phyloP scores from a whole-genome alignment of 2,113 vertebrate species.

The Terrapene triunguis region DNA sequence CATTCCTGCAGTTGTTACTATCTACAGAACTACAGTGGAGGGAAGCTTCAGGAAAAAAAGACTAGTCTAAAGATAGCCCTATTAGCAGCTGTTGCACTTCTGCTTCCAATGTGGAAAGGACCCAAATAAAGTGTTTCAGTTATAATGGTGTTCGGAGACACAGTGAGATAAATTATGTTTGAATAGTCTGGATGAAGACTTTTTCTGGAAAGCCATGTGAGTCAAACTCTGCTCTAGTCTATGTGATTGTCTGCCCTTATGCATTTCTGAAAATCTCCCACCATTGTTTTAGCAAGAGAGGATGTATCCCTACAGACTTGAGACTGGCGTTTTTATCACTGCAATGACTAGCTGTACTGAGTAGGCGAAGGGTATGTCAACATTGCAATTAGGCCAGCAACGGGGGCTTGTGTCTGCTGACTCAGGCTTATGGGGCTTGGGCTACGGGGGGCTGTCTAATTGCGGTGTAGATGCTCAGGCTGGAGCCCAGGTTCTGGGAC shows the following conservation, averaged over 20 bases:
- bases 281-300: background rate
- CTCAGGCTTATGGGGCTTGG: background rate
- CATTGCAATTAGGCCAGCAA: background rate
- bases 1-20: background rate
- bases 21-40: background rate
- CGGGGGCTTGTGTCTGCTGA: background rate
- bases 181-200: background rate
- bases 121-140: background rate
- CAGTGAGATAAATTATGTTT: background rate
- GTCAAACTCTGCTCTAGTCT: background rate
- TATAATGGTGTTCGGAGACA: background rate
- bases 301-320: background rate
- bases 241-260: background rate
- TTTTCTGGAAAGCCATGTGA: background rate
- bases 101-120: background rate
- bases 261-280: background rate
- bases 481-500: background rate
- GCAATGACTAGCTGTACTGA: background rate
- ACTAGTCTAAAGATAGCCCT: fast-evolving
- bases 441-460: background rate
- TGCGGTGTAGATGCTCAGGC: background rate
- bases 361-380: background rate
- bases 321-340: background rate
- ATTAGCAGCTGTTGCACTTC: background rate
- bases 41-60: background rate